A percentile compares a stretch with the other conserved stretches of the same genome.
Conservation (phyloP, 2,888 invertebrate genomes). For the Polia nebulosa region DNA sequence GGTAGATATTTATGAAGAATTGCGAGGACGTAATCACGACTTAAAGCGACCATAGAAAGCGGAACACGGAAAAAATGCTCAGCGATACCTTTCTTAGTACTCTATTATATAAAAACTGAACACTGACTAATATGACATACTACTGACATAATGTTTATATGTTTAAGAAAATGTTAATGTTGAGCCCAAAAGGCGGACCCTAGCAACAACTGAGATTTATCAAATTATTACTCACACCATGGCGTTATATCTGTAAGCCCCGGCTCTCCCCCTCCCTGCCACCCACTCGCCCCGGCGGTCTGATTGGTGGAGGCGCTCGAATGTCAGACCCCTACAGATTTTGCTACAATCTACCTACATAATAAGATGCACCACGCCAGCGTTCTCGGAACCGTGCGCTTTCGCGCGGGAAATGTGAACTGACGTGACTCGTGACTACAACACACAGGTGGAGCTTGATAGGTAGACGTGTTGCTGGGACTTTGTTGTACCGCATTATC, state of each 20-base stretch:
- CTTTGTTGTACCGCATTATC: no score
- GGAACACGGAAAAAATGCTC: neutral
- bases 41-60: neutral
- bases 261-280: constrained; percentile 29
- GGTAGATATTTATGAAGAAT: no score
- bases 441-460: neutral
- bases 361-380: constrained; percentile 28
- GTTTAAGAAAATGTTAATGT: constrained; percentile 6
- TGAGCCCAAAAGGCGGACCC: constrained; percentile 15
- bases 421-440: neutral
- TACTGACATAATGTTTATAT: neutral
- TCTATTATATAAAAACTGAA: neutral
- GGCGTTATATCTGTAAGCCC: constrained; percentile 22
- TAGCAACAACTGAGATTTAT: constrained; percentile 49
- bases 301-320: constrained; percentile 45
- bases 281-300: constrained; percentile 48
- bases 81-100: neutral
- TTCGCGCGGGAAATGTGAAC: constrained; percentile 21
- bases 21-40: neutral
- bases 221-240: constrained; percentile 52
- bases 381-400: neutral
- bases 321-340: constrained; percentile 25
- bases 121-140: no score
- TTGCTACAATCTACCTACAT: constrained; percentile 2
- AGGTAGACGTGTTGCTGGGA: neutral